Conservation (phyloP, 1,140 invertebrate genomes). For the Drosophila repletoides region DNA sequence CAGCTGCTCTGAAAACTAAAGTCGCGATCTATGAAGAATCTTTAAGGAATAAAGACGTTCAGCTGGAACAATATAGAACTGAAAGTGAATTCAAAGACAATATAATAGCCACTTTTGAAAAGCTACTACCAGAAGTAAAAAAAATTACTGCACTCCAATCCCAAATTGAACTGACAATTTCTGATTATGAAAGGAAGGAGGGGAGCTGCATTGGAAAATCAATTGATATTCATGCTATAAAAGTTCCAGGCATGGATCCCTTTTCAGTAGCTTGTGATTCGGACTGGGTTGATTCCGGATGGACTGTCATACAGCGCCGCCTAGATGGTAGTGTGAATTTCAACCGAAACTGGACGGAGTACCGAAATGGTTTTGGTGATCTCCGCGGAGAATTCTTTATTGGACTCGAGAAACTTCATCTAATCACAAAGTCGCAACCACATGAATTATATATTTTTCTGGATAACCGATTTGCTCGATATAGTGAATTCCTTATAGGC, state of each 20-base stretch:
- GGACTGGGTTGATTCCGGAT: not conserved
- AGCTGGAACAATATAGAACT: no score
- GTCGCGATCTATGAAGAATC: no score
- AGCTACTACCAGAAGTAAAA: no score
- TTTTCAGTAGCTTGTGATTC: not conserved
- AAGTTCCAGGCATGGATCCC: not conserved
- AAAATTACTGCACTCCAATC: no score
- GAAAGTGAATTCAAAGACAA: no score
- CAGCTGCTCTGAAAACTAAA: no score
- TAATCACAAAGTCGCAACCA: not conserved
- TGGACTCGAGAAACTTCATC: constrained; percentile 7
- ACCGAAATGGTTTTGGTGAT: not conserved
- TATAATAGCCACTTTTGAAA: no score
- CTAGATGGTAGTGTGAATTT: not conserved
- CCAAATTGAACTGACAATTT: no score
- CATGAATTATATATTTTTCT: constrained; percentile 12
- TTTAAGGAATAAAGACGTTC: no score
- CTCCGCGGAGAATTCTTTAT: constrained; percentile 4
- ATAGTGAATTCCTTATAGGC: constrained; percentile 18
- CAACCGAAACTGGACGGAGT: not conserved
- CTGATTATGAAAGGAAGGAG: no score
- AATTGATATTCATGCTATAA: not conserved
- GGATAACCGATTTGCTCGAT: constrained; percentile 1
- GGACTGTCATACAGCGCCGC: no score
- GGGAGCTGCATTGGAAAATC: not conserved